These are phyloP conservation scores for Laspeyria flexula DNA, from an alignment of 2,888 invertebrate species.

Conservation along the genomic window DNA sequence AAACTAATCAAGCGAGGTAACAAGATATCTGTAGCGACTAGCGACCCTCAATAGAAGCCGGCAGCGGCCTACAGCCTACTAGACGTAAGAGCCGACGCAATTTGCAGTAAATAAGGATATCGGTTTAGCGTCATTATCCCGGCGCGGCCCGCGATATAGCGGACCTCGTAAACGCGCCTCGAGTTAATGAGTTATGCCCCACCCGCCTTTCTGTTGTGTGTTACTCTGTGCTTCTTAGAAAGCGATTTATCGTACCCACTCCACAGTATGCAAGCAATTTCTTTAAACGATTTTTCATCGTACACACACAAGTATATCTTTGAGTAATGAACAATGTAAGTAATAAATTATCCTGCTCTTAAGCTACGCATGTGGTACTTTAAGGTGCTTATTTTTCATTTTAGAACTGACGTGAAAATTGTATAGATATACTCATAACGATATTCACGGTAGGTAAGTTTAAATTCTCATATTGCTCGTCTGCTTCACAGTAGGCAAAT, in stretches of 20 bases:
- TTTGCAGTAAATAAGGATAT: constrained; percentile 85
- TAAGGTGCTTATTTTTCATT: constrained; percentile 37
- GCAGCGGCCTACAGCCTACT: too few relatives aligned
- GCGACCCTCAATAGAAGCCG: constrained; percentile 41
- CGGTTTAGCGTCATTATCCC: constrained; percentile 80
- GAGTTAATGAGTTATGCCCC: constrained; percentile 55
- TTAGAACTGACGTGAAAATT: constrained; percentile 33
- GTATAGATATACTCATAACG: constrained; percentile 12
- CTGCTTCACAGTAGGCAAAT: constrained; percentile 17
- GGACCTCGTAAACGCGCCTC: constrained; percentile 61
- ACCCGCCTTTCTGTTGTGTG: constrained; percentile 46
- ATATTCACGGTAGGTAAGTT: constrained; percentile 20
- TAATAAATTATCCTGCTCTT: constrained; percentile 46
- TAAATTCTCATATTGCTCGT: constrained; percentile 30
- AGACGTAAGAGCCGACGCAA: constrained; percentile 64
- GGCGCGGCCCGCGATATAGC: constrained; percentile 55
- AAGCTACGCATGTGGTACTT: constrained; percentile 31
- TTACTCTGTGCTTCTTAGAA: constrained; percentile 52
- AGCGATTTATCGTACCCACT: constrained; percentile 58
- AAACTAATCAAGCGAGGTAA: constrained; percentile 52
- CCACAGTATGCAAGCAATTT: constrained; percentile 52
- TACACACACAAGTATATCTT: constrained; percentile 33
- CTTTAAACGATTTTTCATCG: constrained; percentile 60
- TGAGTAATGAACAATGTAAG: constrained; percentile 48
- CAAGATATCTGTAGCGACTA: constrained; percentile 48